Evolutionary conservation across 2,888 invertebrate genomes (phyloP).

Genomic region (Machimus atricapillus): DNA sequence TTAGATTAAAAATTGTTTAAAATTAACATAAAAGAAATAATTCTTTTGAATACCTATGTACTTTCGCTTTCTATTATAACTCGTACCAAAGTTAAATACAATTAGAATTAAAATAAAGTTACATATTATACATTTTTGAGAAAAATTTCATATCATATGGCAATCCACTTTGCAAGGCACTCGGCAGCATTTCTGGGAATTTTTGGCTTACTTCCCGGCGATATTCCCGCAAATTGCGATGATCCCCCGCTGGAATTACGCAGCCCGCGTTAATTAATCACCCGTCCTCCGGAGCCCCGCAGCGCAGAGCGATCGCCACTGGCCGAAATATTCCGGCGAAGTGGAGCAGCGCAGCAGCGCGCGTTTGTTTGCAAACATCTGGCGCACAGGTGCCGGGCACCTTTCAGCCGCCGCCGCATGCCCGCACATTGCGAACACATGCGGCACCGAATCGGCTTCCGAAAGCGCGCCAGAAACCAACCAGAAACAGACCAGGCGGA

Average conservation of each 20-base stretch:
- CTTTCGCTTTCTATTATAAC: too few species aligned
- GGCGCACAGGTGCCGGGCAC: slow-evolving; percentile 49
- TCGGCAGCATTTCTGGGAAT: not conserved
- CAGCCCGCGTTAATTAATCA: not conserved
- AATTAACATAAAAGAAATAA: too few species aligned
- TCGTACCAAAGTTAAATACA: too few species aligned
- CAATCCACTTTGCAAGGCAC: not conserved
- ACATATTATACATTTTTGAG: too few species aligned
- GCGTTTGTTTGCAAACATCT: slow-evolving; percentile 42
- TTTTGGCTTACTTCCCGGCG: not conserved
- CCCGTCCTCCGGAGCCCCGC: not conserved
- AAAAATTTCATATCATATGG: not conserved
- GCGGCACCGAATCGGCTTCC: not conserved
- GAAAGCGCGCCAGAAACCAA: slow-evolving; percentile 49
- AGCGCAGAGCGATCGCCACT: slow-evolving; percentile 27
- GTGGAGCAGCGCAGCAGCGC: not conserved
- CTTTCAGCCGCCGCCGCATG: slow-evolving; percentile 28
- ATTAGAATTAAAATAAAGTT: too few species aligned
- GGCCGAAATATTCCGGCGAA: slow-evolving; percentile 44
- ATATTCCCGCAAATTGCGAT: not conserved
- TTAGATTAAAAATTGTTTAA: too few species aligned
- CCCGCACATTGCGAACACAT: not conserved
- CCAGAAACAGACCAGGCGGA: not conserved
- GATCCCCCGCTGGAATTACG: not conserved
- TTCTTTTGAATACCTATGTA: too few species aligned